Percentiles rank a stretch among this genome's conserved stretches.
These are phyloP conservation scores for Myrmophylax atrothorax DNA, from an alignment of 2,113 vertebrate genomes.

Conservation along the genomic window DNA sequence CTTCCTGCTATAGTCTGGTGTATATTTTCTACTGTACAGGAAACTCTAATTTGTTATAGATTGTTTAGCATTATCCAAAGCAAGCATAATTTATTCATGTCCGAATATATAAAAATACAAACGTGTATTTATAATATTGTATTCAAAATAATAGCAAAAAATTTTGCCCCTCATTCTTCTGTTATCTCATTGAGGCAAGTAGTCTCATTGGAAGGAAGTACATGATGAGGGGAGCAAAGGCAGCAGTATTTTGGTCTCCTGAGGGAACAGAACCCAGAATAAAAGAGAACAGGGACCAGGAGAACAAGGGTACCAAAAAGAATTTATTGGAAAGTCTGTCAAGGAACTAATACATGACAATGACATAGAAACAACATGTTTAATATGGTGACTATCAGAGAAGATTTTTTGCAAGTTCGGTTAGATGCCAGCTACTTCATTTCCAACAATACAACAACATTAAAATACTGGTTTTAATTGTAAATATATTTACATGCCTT, in stretches of 20 bases:
- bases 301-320: neutral
- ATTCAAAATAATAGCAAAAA: neutral
- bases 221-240: neutral
- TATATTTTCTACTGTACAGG: neutral
- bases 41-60: neutral
- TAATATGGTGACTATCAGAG: neutral
- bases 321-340: neutral
- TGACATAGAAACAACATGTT: neutral
- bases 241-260: neutral
- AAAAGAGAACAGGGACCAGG: neutral
- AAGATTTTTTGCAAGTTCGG: neutral
- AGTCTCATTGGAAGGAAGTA: neutral
- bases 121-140: neutral
- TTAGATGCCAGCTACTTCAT: slow-evolving; percentile 4
- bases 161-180: neutral
- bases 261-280: neutral
- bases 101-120: neutral
- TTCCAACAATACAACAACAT: neutral
- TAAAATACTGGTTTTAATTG: slow-evolving; percentile 21
- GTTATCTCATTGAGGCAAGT: neutral
- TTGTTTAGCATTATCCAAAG: neutral
- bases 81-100: neutral
- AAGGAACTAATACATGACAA: neutral
- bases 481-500: slow-evolving; percentile 47
- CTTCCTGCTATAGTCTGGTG: neutral